These are phyloP conservation scores for Progne subis DNA, from an alignment of 2,113 vertebrate genomes.

Conservation along the genomic window DNA sequence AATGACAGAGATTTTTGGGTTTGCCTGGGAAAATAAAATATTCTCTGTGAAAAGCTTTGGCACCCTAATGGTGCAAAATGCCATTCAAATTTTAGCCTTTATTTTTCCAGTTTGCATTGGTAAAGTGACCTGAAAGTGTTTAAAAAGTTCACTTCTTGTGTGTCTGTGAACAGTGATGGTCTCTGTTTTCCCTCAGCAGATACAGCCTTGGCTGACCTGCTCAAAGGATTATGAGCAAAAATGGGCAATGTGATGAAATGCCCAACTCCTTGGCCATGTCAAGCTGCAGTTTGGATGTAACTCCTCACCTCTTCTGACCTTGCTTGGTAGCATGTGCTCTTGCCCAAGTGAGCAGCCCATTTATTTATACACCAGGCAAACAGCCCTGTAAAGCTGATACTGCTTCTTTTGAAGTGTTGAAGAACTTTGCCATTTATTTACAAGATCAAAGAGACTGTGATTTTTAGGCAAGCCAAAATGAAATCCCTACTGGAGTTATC, in stretches of 20 bases:
- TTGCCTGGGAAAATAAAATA: background rate
- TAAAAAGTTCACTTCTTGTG: background rate
- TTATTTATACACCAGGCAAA: background rate
- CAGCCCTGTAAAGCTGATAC: background rate
- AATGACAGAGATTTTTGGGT: background rate
- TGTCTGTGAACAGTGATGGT: background rate
- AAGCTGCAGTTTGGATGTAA: background rate
- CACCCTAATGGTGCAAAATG: background rate
- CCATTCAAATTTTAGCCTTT: background rate
- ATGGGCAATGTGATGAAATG: background rate
- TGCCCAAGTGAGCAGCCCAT: background rate
- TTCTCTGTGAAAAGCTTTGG: background rate
- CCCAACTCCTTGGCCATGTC: background rate
- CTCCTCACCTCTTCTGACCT: constrained; percentile 13
- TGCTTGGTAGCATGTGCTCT: background rate
- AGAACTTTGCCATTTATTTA: constrained; percentile 21
- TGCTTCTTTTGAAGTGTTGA: constrained; percentile 9
- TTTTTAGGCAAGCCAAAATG: background rate
- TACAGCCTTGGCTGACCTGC: background rate
- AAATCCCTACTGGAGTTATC: background rate
- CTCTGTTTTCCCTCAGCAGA: constrained; percentile 9
- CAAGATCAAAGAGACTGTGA: background rate
- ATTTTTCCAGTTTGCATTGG: constrained; percentile 14
- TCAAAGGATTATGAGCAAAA: background rate
- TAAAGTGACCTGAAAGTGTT: background rate